Evolutionary conservation across 2,888 invertebrate species (phyloP).

Genomic region (Fabriciana adippe): DNA sequence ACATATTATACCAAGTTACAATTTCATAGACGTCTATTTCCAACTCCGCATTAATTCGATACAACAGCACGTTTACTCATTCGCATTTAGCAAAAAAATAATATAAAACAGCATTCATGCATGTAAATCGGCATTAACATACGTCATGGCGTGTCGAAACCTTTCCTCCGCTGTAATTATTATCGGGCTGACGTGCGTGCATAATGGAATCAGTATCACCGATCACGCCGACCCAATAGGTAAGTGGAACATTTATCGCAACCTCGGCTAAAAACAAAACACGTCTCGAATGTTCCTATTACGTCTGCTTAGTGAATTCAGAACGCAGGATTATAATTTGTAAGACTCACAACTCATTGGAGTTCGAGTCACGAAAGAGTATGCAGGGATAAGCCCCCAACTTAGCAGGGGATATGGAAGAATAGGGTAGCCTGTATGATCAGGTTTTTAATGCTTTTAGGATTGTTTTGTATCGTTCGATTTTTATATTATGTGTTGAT

Average conservation of each 20-base stretch:
- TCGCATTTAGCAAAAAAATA: too few species aligned
- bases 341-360: slow-evolving; percentile 3
- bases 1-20: too few species aligned
- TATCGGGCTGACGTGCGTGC: slow-evolving; percentile 15
- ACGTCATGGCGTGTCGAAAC: slow-evolving; percentile 13
- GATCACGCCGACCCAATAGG: slow-evolving; percentile 13
- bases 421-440: neutral
- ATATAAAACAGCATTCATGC: neutral
- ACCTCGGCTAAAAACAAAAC: slow-evolving; percentile 23
- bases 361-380: slow-evolving; percentile 12
- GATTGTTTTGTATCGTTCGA: neutral
- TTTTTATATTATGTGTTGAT: neutral
- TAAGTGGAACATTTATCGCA: slow-evolving; percentile 12
- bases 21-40: too few species aligned
- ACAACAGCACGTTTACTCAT: too few species aligned
- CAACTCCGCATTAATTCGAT: too few species aligned
- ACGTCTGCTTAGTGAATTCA: slow-evolving; percentile 30
- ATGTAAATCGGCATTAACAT: slow-evolving; percentile 9
- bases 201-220: slow-evolving; percentile 5
- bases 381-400: neutral
- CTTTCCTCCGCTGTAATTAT: slow-evolving; percentile 15
- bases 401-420: neutral
- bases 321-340: slow-evolving; percentile 31
- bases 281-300: slow-evolving; percentile 27
- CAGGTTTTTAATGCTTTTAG: neutral